Base-by-base conservation (phyloP, 2,797 vertebrate species). In the Mustela erminea region DNA sequence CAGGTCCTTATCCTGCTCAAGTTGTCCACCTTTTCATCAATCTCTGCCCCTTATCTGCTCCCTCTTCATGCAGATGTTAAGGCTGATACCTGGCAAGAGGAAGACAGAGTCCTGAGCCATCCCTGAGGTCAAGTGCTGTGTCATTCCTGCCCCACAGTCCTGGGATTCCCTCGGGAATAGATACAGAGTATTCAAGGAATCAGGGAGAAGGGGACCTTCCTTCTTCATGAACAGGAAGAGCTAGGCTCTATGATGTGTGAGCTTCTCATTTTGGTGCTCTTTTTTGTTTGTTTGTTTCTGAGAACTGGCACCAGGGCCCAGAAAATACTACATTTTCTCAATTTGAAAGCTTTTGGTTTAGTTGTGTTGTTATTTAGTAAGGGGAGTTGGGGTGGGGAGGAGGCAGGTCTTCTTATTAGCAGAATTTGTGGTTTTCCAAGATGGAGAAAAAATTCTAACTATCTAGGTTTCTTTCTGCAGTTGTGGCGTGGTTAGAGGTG, bases 271-370 rank as follows among this genome's bases (percentile, higher is more conserved):
- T 85, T 20, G 41, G n/a, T 18, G 32, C 2, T 60, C 27, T 29
- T 0, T 7, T 32, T 60, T 86, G 41, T 46, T 86, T 43, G 29
- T 68, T 74, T 56, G 38, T 7, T 23, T 12, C n/a, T 27, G 43
- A 77, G 49, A 87, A 93, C 25, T 58, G 29, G 15, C n/a, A 77
- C 8, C 85, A 93, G 58, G 83, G 21, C 12, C 27, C 8, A 90
- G 23, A 82, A 91, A 87, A 72, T 18, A 84, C 13, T 38, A 7
- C 27, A 64, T 72, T 80, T 97, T 38, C 86, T 93, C 18, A 54
- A 82, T 75, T 95, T 27, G 87, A 84, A 80, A 32, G 70, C 12
- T 49, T 54, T 92, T 88, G 81, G 46, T 87, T 90, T 66, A 81
- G 27, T 32, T 93, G 54, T 70, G 25, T 38, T 62, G 25, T 21